phyloP scores from a whole-genome alignment of 1,140 invertebrate species.

The Anthonomus grandis region DNA sequence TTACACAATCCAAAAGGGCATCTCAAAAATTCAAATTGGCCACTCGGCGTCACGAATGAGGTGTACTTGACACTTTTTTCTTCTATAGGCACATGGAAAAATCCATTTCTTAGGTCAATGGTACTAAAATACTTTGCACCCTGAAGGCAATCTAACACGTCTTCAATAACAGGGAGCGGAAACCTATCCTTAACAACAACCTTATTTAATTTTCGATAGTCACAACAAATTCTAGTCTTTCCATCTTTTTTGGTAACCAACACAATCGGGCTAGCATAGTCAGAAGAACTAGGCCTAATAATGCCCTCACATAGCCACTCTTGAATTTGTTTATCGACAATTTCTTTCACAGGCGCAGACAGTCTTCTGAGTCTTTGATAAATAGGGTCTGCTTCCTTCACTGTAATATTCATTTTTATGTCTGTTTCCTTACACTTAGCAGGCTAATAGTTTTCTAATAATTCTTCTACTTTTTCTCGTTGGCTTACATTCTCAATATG shows the following conservation, averaged over 20 bases:
- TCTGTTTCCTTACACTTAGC: conserved; percentile 13
- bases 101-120: conserved; percentile 44
- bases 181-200: conserved; percentile 39
- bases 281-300: conserved; percentile 40
- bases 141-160: conserved; percentile 30
- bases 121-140: conserved; percentile 30
- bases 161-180: conserved; percentile 38
- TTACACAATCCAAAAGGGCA: conserved; percentile 43
- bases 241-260: conserved; percentile 14
- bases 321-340: conserved; percentile 31
- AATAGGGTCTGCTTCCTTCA: conserved; percentile 33
- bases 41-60: conserved; percentile 32
- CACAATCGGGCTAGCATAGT: conserved; percentile 45
- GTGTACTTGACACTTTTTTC: conserved; percentile 36
- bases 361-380: conserved; percentile 41
- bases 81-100: conserved; percentile 40
- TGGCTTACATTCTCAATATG: neutral
- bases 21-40: conserved; percentile 49
- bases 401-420: conserved; percentile 25
- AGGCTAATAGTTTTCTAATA: conserved; percentile 18
- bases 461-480: conserved; percentile 7
- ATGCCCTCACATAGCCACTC: conserved; percentile 29
- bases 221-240: conserved; percentile 50
- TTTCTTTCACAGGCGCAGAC: conserved; percentile 27
- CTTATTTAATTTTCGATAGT: conserved; percentile 52